Evolutionary conservation across 2,113 vertebrate genomes (phyloP), one percentile per base, ranked within the genome.

Genomic region (Lanius ludovicianus): DNA sequence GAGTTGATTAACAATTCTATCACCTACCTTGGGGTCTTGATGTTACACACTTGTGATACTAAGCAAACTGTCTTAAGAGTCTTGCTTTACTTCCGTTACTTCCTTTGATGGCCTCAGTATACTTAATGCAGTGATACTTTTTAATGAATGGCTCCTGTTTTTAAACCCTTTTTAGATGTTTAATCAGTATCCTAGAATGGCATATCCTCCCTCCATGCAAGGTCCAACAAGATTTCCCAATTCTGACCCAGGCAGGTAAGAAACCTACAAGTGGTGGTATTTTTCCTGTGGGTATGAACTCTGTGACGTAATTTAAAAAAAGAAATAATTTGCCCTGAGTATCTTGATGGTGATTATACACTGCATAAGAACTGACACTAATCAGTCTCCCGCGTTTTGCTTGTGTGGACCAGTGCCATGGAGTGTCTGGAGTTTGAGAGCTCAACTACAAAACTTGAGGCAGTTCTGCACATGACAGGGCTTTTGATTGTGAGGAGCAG

Each of bases 161-260:
- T 88, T 57, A 74, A 86, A 71, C 21, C 28, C 68, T 89, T 94
- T 86, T 67, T 83, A 99, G 99, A 99, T 99, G 99, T 99, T 99
- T 96, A 98, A 98, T 30, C 98, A 99, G 31, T 99, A 99, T 96
- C 98, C 99, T 65, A 98, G 99, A 96, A 98, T 99, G 98, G 93
- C 99, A 16, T 99, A 98, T 97, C 98, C 97, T 91, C 97, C 96
- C 64, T 95, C 98, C 88, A 96, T 98, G 14, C 99, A 99, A 96
- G 98, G 98, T 57, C 99, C 98, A 82, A 94, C 98, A 89, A 98
- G 99, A 90, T 99, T 98, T 93, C 98, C 98, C 68, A 95, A 96
- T 86, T 98, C 98, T 71, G 99, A 99, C 70, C 97, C 97, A 90
- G 97, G 96, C 95, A 99, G 99, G 99, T 99, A 96, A 99, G 98